Conservation (phyloP, 2,797 vertebrate species). For the Mormyrus hasselquistii region DNA sequence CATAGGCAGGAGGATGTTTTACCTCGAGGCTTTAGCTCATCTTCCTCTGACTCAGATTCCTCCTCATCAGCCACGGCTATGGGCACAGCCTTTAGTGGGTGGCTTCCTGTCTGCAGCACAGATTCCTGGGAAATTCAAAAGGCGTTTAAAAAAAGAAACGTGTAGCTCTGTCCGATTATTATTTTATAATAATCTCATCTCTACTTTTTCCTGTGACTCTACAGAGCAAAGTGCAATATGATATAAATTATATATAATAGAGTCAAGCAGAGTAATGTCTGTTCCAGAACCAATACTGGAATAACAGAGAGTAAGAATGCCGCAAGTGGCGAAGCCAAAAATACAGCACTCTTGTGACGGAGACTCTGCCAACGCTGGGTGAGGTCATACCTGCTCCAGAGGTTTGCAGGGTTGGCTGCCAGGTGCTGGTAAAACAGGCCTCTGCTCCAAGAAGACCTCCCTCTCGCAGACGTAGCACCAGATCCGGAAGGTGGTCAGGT, state of each 20-base stretch:
- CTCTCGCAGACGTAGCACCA: constrained; percentile 96
- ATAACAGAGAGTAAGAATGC: background rate
- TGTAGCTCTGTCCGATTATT: background rate
- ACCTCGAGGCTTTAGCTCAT: constrained; percentile 97
- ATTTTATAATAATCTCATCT: background rate
- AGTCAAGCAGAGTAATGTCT: background rate
- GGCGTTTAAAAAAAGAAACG: background rate
- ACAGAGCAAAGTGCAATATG: background rate
- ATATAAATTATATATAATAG: background rate
- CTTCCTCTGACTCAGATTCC: constrained; percentile 92
- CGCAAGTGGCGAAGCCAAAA: background rate
- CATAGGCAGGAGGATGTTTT: background rate
- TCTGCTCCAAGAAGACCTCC: constrained; percentile 87
- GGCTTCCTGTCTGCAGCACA: constrained; percentile 49
- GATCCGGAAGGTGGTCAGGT: constrained; percentile 89
- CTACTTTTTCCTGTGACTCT: background rate
- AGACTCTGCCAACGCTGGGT: background rate
- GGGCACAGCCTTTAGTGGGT: constrained; percentile 81
- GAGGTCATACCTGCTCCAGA: constrained; percentile 63
- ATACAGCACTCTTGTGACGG: background rate
- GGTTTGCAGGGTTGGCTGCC: constrained; percentile 55
- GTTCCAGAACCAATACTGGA: background rate
- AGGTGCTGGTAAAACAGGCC: constrained; percentile 49
- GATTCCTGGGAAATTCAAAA: constrained; percentile 58
- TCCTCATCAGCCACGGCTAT: constrained; percentile 95